These are phyloP conservation scores for Gasterosteus aculeatus DNA, from an alignment of 2,113 vertebrate species.

Conservation along the genomic window DNA sequence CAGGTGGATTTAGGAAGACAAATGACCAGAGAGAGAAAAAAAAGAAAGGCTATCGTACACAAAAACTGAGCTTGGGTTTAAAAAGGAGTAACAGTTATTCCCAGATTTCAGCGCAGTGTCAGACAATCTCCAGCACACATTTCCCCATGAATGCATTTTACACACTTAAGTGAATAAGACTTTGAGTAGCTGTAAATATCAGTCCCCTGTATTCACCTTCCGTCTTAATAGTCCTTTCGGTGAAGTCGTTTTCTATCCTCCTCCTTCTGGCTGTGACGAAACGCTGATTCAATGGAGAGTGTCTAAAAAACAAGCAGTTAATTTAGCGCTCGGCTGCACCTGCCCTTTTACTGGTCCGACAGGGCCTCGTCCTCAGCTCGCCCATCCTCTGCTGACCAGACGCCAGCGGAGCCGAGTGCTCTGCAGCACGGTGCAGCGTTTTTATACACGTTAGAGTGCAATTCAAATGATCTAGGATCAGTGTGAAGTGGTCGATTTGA, in stretches of 20 bases:
- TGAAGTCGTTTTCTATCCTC: constrained; percentile 24
- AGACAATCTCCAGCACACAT: neutral
- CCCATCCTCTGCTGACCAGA: constrained; percentile 36
- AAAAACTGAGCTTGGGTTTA: neutral
- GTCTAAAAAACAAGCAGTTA: constrained; percentile 71
- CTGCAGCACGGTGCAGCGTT: constrained; percentile 5
- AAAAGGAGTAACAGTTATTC: neutral
- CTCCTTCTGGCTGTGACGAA: constrained; percentile 59
- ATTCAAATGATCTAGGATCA: constrained; percentile 20
- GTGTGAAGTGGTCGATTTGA: constrained; percentile 14
- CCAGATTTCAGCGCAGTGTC: neutral
- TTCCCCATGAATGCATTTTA: constrained; percentile 1
- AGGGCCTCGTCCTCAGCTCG: constrained; percentile 47
- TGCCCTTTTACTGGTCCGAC: constrained; percentile 59
- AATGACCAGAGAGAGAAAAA: constrained; percentile 26
- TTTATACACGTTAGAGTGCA: neutral
- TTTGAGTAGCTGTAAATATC: constrained; percentile 12
- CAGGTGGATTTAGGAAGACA: constrained; percentile 39
- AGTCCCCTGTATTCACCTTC: constrained; percentile 15
- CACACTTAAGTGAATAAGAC: neutral
- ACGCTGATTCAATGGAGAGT: constrained; percentile 57
- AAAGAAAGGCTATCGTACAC: constrained; percentile 21
- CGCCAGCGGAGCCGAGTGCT: constrained; percentile 22
- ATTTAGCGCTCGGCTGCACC: constrained; percentile 73
- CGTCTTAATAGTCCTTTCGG: constrained; percentile 39